Evolutionary conservation across 2,797 vertebrate genomes (phyloP).

Genomic region (Sebastes hubbsi): DNA sequence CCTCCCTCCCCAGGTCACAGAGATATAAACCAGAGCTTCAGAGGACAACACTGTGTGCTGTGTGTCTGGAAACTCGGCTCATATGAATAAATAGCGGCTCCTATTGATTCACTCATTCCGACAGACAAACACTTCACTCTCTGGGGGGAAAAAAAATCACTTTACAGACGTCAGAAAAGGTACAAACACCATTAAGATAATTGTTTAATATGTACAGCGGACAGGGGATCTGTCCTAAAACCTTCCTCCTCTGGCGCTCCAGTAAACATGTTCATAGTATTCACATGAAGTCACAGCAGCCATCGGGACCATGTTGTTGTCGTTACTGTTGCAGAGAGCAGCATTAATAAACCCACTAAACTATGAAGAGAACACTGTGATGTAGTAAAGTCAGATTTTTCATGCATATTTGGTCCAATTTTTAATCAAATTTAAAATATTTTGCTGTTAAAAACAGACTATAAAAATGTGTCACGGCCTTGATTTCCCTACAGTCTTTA

Average conservation of each 20-base stretch:
- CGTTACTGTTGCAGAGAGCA: not conserved
- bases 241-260: not conserved
- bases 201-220: not conserved
- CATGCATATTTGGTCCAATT: not conserved
- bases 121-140: conserved; percentile 1
- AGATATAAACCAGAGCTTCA: conserved; percentile 37
- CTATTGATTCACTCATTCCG: conserved; percentile 17
- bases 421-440: not conserved
- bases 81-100: conserved; percentile 36
- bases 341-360: not conserved
- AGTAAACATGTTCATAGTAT: not conserved
- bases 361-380: not conserved
- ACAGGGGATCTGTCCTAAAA: not conserved
- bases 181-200: not conserved
- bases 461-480: not conserved
- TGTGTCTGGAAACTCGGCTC: conserved; percentile 28
- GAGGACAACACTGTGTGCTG: conserved; percentile 2
- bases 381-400: not conserved
- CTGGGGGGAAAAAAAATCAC: not conserved
- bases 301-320: not conserved
- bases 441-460: not conserved
- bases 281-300: not conserved
- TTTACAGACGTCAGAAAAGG: conserved; percentile 5
- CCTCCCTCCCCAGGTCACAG: conserved; percentile 20
- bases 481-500: not conserved